These are phyloP conservation scores for Anarhynchus alexandrinus DNA, from an alignment of 2,113 vertebrate species.

Conservation along the genomic window DNA sequence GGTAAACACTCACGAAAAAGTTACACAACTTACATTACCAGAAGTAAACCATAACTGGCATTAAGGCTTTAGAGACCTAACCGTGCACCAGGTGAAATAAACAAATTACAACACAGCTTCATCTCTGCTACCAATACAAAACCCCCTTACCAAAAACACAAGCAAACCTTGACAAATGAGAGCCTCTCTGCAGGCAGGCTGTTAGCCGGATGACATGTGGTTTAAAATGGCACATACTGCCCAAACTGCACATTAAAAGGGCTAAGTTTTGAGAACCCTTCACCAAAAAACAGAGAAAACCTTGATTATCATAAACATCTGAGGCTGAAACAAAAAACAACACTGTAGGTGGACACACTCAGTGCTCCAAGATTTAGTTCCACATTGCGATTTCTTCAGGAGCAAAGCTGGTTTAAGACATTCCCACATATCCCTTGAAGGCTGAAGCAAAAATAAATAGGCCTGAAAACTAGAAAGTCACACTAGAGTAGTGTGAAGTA, in stretches of 20 bases:
- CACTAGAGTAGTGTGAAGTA: background rate
- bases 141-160: background rate
- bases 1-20: background rate
- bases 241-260: background rate
- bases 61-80: background rate
- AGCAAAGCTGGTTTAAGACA: background rate
- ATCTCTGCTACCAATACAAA: background rate
- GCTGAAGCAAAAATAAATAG: conserved; percentile 16
- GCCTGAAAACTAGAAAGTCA: conserved; percentile 19
- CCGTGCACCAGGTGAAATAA: background rate
- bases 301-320: background rate
- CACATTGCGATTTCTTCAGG: background rate
- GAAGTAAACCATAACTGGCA: background rate
- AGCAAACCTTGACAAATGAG: background rate
- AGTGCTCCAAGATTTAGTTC: background rate
- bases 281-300: background rate
- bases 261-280: background rate
- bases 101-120: background rate
- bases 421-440: background rate
- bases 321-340: background rate
- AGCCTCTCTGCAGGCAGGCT: background rate
- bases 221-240: background rate
- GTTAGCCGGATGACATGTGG: background rate
- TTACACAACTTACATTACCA: background rate
- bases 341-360: background rate